Conservation (phyloP, 2,113 vertebrate genomes). For the Spea bombifrons region DNA sequence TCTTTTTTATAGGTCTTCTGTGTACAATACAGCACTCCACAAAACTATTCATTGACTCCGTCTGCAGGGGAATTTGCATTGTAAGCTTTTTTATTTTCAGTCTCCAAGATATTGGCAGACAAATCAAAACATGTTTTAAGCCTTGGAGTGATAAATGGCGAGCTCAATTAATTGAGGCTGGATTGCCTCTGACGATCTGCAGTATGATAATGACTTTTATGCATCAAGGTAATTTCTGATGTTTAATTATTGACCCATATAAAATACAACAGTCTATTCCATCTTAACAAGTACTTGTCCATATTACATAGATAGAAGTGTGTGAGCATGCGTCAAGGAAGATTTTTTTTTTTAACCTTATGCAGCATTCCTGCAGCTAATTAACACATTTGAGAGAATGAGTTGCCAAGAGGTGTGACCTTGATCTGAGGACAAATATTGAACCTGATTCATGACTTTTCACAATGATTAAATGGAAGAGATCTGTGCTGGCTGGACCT, state of each 20-base stretch:
- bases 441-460: no score
- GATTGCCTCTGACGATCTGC: slow-evolving; percentile 40
- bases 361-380: no score
- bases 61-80: slow-evolving; percentile 48
- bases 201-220: slow-evolving; percentile 44
- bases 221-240: slow-evolving; percentile 41
- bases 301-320: no score
- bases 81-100: slow-evolving; percentile 48
- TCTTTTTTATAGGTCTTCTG: slow-evolving; percentile 48
- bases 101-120: slow-evolving; percentile 47
- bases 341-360: no score
- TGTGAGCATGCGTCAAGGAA: no score
- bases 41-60: slow-evolving; percentile 48
- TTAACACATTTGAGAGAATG: no score
- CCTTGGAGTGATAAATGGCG: slow-evolving; percentile 44
- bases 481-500: no score
- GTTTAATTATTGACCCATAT: slow-evolving; percentile 37
- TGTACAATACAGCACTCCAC: slow-evolving; percentile 49
- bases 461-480: no score
- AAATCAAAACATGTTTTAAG: slow-evolving; percentile 48
- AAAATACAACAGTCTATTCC: background rate
- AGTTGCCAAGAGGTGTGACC: no score
- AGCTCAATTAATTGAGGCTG: slow-evolving; percentile 43
- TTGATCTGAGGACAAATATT: no score
- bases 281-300: background rate